A percentile compares a stretch with the other conserved stretches of the same genome.
Conservation (phyloP, 2,113 vertebrate genomes). For the Ariopsis seemanni region DNA sequence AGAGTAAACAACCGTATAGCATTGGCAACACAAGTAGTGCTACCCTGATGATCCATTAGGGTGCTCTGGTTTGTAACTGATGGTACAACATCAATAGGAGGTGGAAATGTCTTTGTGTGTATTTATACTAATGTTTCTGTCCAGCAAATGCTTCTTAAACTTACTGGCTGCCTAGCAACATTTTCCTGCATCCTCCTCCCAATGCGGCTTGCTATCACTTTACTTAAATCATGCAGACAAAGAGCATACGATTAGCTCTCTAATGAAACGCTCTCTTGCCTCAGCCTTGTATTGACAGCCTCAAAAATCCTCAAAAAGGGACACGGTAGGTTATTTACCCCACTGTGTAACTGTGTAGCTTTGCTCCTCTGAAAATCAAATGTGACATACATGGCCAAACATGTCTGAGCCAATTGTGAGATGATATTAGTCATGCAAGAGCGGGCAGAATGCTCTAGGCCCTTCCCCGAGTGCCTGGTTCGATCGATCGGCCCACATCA, state of each 20-base stretch:
- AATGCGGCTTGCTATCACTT: background rate
- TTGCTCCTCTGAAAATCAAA: constrained; percentile 1
- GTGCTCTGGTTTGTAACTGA: background rate
- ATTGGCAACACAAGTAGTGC: constrained; percentile 6
- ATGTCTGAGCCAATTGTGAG: constrained; percentile 14
- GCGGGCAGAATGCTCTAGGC: background rate
- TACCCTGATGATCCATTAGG: constrained; percentile 10
- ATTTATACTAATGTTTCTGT: background rate
- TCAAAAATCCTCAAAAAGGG: background rate
- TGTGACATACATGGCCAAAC: constrained; percentile 35
- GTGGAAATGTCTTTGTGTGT: background rate
- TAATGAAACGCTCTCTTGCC: constrained; percentile 2
- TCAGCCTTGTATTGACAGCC: background rate
- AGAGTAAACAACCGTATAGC: constrained; percentile 20
- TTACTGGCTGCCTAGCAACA: constrained; percentile 35
- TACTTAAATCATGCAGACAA: background rate
- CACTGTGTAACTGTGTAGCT: background rate
- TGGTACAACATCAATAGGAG: background rate
- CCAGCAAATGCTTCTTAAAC: background rate
- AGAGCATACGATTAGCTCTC: background rate
- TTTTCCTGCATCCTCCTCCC: constrained; percentile 9
- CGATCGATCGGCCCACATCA: constrained; percentile 40
- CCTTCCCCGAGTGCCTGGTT: background rate
- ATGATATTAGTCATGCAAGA: constrained; percentile 36
- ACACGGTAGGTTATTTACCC: background rate